A percentile compares a stretch with the other conserved stretches of the same genome.
Conservation (phyloP, 2,797 vertebrate species). For the Halcyon smyrnensis region DNA sequence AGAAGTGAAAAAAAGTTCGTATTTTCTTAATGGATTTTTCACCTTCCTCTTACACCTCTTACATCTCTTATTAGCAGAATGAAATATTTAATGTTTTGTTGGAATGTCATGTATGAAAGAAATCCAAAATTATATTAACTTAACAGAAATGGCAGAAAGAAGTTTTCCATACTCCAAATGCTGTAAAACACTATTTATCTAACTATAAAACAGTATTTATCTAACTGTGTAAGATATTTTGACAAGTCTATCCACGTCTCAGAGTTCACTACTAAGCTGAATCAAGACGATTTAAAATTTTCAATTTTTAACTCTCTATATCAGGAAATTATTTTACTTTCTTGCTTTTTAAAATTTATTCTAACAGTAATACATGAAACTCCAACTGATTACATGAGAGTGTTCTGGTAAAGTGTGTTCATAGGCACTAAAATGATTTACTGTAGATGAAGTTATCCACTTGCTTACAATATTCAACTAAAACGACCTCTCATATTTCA, state of each 20-base stretch:
- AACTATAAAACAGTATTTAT: no score
- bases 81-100: neutral
- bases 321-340: neutral
- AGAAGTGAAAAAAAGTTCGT: rapidly evolving
- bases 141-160: neutral
- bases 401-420: neutral
- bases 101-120: neutral
- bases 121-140: neutral
- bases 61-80: neutral
- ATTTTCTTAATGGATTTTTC: neutral
- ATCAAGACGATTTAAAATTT: neutral
- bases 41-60: neutral
- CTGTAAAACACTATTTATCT: neutral
- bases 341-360: neutral
- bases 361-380: neutral
- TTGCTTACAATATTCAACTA: neutral
- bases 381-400: neutral
- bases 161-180: neutral
- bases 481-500: neutral
- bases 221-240: neutral
- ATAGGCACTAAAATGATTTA: neutral
- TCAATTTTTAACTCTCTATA: neutral
- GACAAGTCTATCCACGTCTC: neutral
- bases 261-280: neutral
- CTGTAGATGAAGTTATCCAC: neutral